Evolutionary conservation across 2,888 invertebrate species (phyloP).

Genomic region (Apamea sordens): DNA sequence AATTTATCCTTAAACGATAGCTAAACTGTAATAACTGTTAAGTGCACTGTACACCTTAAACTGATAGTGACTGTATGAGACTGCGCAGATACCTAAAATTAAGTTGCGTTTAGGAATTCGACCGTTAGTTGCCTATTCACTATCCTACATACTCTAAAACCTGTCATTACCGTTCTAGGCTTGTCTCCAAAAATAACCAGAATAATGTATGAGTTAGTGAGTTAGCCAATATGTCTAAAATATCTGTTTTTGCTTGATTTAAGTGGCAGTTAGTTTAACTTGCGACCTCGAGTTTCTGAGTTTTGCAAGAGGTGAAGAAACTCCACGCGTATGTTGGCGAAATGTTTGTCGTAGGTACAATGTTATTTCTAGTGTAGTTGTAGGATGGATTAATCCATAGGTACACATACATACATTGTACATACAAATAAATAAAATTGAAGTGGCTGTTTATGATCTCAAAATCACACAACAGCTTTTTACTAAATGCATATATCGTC

Average conservation of each 20-base stretch:
- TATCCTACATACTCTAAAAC: conserved; percentile 18
- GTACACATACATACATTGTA: not conserved
- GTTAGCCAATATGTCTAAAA: conserved; percentile 40
- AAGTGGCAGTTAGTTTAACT: conserved; percentile 22
- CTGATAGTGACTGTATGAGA: not conserved
- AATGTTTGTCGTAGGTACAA: conserved; percentile 36
- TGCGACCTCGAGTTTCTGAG: conserved; percentile 53
- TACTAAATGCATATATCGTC: too few relatives aligned
- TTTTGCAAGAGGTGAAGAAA: conserved; percentile 65
- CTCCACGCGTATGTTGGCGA: conserved; percentile 35
- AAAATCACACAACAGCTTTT: too few relatives aligned
- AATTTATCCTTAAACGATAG: not conserved
- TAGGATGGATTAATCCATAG: conserved; percentile 3
- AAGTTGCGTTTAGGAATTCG: not conserved
- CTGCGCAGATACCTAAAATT: not conserved
- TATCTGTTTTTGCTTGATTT: conserved; percentile 41
- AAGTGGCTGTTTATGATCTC: not conserved
- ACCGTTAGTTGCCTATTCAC: not conserved
- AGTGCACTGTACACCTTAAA: not conserved
- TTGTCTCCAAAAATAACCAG: conserved; percentile 16
- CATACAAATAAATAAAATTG: not conserved
- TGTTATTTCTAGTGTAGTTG: not conserved
- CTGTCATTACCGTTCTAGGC: conserved; percentile 22
- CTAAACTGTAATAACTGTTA: not conserved
- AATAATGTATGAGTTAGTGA: conserved; percentile 36